These are phyloP conservation scores for Avahi laniger DNA, from an alignment of 2,797 vertebrate species.

Conservation along the genomic window DNA sequence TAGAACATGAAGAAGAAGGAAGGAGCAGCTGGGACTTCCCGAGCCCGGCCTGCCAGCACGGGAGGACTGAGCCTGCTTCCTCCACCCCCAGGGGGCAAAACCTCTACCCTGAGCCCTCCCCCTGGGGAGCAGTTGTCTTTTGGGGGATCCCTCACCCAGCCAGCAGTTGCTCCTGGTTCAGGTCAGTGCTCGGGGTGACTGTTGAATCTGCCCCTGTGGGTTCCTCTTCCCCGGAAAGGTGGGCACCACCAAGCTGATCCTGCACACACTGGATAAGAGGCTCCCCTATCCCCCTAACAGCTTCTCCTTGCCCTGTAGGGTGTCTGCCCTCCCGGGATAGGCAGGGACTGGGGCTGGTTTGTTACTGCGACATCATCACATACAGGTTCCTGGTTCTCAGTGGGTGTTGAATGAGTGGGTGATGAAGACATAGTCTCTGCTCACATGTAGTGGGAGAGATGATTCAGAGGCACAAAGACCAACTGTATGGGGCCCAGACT, in stretches of 20 bases:
- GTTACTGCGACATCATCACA: neutral
- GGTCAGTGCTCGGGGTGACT: conserved; percentile 78
- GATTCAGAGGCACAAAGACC: neutral
- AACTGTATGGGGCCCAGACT: neutral
- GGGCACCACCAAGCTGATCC: neutral
- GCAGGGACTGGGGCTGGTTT: neutral
- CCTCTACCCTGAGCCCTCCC: conserved; percentile 75
- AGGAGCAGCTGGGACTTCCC: conserved; percentile 76
- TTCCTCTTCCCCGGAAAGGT: neutral
- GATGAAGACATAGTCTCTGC: neutral
- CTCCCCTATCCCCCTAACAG: neutral
- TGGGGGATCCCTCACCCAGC: rapidly evolving
- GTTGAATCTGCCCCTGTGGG: rapidly evolving
- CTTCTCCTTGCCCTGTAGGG: neutral
- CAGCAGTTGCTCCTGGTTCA: conserved; percentile 78
- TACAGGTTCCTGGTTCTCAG: neutral
- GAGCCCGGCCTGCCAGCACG: conserved; percentile 79
- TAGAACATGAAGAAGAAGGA: conserved; percentile 97
- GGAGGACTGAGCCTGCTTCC: conserved; percentile 88
- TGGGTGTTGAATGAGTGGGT: neutral
- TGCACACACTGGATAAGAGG: neutral
- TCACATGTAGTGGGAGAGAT: neutral
- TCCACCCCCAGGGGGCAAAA: conserved; percentile 91
- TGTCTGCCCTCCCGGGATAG: neutral
- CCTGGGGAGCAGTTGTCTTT: conserved; percentile 65